Evolutionary conservation across 1,140 invertebrate species (phyloP), one percentile per base, ranked within the genome.

Genomic region (Aphaenogaster ashmeadi): DNA sequence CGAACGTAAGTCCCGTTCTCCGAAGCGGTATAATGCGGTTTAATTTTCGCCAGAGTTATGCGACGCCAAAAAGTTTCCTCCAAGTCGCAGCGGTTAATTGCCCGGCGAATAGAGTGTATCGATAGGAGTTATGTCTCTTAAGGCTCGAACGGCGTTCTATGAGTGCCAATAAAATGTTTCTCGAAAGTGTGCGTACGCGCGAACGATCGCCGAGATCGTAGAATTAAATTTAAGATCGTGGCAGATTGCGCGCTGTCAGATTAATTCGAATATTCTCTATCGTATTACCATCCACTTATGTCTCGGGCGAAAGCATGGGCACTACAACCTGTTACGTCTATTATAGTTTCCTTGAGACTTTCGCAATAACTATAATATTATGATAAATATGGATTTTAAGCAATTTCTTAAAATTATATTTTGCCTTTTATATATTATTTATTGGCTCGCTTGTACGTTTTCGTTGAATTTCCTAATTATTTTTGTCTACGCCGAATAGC

Each of bases 31-130:
- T 77, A 77, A 77, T 41, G 36, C 21, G 21, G 56, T 18, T 69
- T 58, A 41, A 90, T 90, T 90, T 88, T 90, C 47, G 54, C 69
- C 13, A 21, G 69, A 62, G 67, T 85, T 90, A 75, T 62, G 44
- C 54, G 18, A 80, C 71, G 44, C 62, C 89, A 62, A 90, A 84
- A 67, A 75, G 52, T 75, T 85, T 72, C 74, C 60, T 80, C 27
- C 27, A 21, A 60, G 11, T 84, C 54, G 47, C 38, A 8, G 52
- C 36, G 0, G 36, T 50, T 74, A 74, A 83, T 60, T 60, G 21
- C 18, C 5, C 44, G 44, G 7, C 36, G 52, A 83, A 74, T 38
- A 50, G 41, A 74, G 18, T 74, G 3, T 50, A 50, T 84, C 33
- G 27, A 75, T 60, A 47, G 11, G 5, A 60, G 11, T 74, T 60